phyloP scores from a whole-genome alignment of 2,797 vertebrate species.

The Acrocephalus scirpaceus region DNA sequence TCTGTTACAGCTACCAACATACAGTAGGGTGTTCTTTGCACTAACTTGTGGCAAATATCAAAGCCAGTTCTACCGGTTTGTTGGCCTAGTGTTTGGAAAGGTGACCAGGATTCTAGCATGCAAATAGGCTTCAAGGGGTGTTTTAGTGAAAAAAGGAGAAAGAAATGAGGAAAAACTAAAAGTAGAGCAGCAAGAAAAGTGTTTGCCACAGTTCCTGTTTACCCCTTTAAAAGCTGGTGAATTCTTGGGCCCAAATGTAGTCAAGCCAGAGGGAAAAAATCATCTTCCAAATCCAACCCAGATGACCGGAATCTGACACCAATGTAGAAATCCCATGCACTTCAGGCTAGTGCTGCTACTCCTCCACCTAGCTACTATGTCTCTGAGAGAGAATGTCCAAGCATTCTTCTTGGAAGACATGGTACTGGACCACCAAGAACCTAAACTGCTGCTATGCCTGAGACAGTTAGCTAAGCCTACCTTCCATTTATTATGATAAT shows the following conservation, averaged over 20 bases:
- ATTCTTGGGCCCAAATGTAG: background rate
- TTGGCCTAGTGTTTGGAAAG: background rate
- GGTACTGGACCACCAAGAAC: background rate
- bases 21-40: background rate
- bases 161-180: background rate
- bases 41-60: background rate
- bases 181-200: background rate
- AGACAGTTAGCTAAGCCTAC: background rate
- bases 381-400: background rate
- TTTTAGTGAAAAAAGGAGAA: background rate
- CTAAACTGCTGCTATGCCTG: background rate
- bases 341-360: background rate
- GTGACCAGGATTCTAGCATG: background rate
- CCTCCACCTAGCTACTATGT: background rate
- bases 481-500: background rate
- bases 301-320: background rate
- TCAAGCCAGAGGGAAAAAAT: background rate
- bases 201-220: background rate
- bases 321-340: background rate
- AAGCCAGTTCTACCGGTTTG: background rate
- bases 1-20: background rate
- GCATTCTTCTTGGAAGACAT: background rate
- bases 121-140: background rate
- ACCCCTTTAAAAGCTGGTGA: background rate
- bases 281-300: background rate